A percentile compares a stretch with the other conserved stretches of the same genome.
Conservation (phyloP, 2,797 vertebrate species). For the Monodelphis domestica region DNA sequence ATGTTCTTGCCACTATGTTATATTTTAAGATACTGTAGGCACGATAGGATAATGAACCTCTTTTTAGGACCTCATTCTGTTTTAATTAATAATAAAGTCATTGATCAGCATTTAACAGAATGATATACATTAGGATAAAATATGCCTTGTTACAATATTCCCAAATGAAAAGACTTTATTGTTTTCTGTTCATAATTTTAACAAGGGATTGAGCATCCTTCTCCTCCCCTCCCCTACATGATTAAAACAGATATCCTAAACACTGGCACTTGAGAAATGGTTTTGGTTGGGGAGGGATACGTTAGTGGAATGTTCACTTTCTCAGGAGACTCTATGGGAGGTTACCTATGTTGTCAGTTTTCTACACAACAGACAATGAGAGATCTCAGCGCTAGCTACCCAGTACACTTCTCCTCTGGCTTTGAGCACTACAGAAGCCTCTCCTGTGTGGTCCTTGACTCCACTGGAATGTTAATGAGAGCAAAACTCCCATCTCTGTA, state of each 20-base stretch:
- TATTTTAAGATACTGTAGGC: neutral
- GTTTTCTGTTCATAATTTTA: neutral
- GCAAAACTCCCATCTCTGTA: slow-evolving; percentile 26
- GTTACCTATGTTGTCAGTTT: neutral
- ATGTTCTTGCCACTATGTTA: neutral
- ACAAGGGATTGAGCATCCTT: neutral
- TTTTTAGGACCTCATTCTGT: slow-evolving; percentile 15
- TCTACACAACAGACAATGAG: neutral
- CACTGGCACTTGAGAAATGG: neutral
- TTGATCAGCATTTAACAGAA: neutral
- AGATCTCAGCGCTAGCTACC: neutral
- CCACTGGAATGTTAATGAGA: slow-evolving; percentile 65
- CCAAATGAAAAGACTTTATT: neutral
- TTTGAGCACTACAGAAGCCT: slow-evolving; percentile 14
- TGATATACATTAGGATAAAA: slow-evolving; percentile 6
- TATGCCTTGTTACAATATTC: neutral
- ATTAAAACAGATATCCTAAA: neutral
- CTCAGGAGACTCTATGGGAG: neutral
- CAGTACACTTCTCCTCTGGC: neutral
- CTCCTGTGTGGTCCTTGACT: slow-evolving; percentile 37
- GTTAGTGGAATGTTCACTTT: neutral
- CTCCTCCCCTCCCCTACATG: neutral
- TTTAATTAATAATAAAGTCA: neutral
- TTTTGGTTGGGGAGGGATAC: neutral
- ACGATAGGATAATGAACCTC: neutral